Base-by-base conservation (phyloP, 1,140 invertebrate species). In the Phocides pigmalion region DNA sequence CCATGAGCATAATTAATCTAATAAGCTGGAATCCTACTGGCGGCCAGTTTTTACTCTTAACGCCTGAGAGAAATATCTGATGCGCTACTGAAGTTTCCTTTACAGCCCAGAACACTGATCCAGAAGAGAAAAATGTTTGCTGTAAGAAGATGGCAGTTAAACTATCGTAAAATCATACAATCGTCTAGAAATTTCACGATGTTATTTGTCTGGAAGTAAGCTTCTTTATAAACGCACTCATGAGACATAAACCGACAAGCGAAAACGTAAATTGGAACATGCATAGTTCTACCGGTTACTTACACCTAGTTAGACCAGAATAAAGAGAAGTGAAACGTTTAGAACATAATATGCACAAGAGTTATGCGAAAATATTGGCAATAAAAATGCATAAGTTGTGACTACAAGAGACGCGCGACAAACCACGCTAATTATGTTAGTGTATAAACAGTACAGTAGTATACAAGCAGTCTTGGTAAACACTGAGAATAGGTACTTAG, bases 381-480 rank as follows among this genome's bases (percentile, higher is more conserved):
- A 87, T 88, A 87, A 82, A 90, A 91, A 91, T 90, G 89, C 87
- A 91, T 79, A 82, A 84, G 76, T 91, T 89, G 84, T 91, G 89
- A 91, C 89, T 90, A 90, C 70, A 82, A 81, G 84, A 86, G 72
- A 67, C 63, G 68, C 70, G 72, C 74, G 81, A 68, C 66, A 62
- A 62, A 41, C 54, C 74, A 76, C 83, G 72, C 68, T 64, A 75
- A 67, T 47, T 74, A 82, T 78, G 81, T 82, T 89, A 88, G 82
- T 85, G 75, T 86, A 84, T 86, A 89, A 89, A 89, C 83, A 89
- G 81, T 89, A 89, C 65, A 90, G 79, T 84, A 84, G 81, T 91
- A 88, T 84, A 91, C 81, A 91, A 91, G 89, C 89, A 91, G 89
- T 91, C 87, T 91, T 91, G 78, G 82, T 85, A 89, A 90, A 91